Evolutionary conservation across 1,140 invertebrate species (phyloP), one percentile per base, ranked within the genome.

Genomic region (Spodoptera frugiperda): DNA sequence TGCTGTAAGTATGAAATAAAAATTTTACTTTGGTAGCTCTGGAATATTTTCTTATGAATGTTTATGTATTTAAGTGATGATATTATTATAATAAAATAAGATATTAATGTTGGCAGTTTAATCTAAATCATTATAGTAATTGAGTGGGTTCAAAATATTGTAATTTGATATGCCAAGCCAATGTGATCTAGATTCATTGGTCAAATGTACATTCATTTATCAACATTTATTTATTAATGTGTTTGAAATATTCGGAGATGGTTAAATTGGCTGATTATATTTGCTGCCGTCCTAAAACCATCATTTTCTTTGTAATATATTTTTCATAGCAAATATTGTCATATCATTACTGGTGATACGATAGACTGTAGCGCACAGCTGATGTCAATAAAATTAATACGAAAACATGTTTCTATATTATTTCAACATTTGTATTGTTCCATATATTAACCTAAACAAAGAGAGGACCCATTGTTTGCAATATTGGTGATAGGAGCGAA

Each of bases 281-380:
- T 61, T 19, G 1, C 44, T 65, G 61, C 61, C 61, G 44, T 65
- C 44, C 61, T 65, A 10, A 39, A 61, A 61, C 33, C 15, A 44
- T 39, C 2, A 68, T 51, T 30, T 33, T n/a, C 17, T 65, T 39
- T 59, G 57, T 59, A 57, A 19, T 54, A 54, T 2, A 59, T 46
- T 9, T 68, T 21, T 53, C 46, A 30, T 68, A 30, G 49, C 49
- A 68, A 15, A 53, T 53, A 53, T 68, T 53, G 51, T 68, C 65
- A 68, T 68, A 68, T 68, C 65, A 68, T 68, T 51, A 68, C 11
- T 48, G 17, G 19, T 21, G 57, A 25, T 51, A 68, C 25, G 65
- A 68, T 68, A 53, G 65, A 68, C 48, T 21, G 9, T 65, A 67
- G 46, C 19, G 63, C 63, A 49, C 63, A 68, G 65, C 65, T 68